A percentile compares a stretch with the other conserved stretches of the same genome.
These are phyloP conservation scores for Remorina albescens DNA, from an alignment of 2,797 vertebrate species.

Conservation along the genomic window DNA sequence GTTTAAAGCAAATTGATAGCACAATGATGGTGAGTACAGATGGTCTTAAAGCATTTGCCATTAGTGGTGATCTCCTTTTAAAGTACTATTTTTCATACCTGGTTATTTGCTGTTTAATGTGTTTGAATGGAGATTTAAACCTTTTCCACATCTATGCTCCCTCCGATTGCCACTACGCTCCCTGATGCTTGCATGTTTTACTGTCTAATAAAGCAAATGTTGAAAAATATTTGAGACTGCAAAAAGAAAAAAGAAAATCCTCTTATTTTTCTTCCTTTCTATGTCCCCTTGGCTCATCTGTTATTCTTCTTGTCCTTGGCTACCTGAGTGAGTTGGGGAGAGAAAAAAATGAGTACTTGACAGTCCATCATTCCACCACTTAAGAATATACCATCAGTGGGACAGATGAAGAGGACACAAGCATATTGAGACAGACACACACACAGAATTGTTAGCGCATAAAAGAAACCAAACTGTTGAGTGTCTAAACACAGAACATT, in stretches of 20 bases:
- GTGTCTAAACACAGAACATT: conserved; percentile 39
- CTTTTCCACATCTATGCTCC: not conserved
- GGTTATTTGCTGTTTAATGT: not conserved
- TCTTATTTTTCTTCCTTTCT: conserved; percentile 19
- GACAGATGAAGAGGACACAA: conserved; percentile 52
- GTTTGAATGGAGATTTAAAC: conserved; percentile 14
- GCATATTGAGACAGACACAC: conserved; percentile 13
- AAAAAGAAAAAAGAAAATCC: conserved; percentile 46
- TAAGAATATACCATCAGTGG: conserved; percentile 57
- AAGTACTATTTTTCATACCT: conserved; percentile 4
- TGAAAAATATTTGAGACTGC: conserved; percentile 2
- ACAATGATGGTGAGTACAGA: not conserved
- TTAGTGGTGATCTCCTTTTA: conserved; percentile 1
- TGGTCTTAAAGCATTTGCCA: not conserved
- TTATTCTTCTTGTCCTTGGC: conserved; percentile 71
- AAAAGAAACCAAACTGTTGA: conserved; percentile 56
- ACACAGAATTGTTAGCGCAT: conserved; percentile 38
- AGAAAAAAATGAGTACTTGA: conserved; percentile 59
- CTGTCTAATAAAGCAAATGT: conserved; percentile 15
- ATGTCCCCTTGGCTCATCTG: conserved; percentile 46
- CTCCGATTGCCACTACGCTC: no score
- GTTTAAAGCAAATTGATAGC: not conserved
- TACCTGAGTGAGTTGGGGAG: conserved; percentile 51
- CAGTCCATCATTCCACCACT: conserved; percentile 60
- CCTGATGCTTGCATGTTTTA: no score